Evolutionary conservation across 2,113 vertebrate genomes (phyloP), one percentile per base, ranked within the genome.

Genomic region (Scomber colias): DNA sequence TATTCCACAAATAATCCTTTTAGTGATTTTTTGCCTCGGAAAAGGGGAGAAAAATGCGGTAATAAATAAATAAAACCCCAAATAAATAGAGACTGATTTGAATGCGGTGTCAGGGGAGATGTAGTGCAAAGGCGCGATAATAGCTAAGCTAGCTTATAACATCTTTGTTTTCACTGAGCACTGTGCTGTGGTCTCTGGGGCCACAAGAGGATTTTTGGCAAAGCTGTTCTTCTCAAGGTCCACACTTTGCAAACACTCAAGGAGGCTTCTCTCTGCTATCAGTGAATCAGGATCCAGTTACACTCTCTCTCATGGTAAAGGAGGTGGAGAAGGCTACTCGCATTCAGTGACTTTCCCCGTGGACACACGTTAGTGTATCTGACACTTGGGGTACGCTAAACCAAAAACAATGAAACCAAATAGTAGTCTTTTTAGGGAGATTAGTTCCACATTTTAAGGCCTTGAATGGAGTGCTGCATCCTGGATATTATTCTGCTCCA

Each of bases 1-100:
- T 90, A 88, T 96, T 96, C 96, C 96, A 97, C 95, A 96, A 96
- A 96, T 98, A 99, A 98, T 99, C 97, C 97, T 96, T 97, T 98
- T 97, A 97, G 97, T 95, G 93, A 95, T 95, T 96, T 96, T 96
- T 97, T 97, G 85, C 90, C 75, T 77, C 62, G 78, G 78, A 92
- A 94, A 92, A 91, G 68, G 62, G 64, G 64, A 86, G 79, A 88
- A 88, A 88, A 90, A 93, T 74, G 82, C 63, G 50, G 71, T 85
- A 90, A 92, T 94, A 94, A 94, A 94, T 93, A 94, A 94, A 94
- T 88, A 92, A 92, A 84, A 77, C 46, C 64, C 56, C 79, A 90
- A 93, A 92, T 94, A 94, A 94, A 93, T 92, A 91, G 89, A 83
- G 90, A 95, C 94, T 96, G 97, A 96, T 96, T 95, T 95, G 96